A percentile compares a stretch with the other conserved stretches of the same genome.
Evolutionary conservation across 2,113 vertebrate genomes (phyloP).

Genomic region (Apteryx owenii): DNA sequence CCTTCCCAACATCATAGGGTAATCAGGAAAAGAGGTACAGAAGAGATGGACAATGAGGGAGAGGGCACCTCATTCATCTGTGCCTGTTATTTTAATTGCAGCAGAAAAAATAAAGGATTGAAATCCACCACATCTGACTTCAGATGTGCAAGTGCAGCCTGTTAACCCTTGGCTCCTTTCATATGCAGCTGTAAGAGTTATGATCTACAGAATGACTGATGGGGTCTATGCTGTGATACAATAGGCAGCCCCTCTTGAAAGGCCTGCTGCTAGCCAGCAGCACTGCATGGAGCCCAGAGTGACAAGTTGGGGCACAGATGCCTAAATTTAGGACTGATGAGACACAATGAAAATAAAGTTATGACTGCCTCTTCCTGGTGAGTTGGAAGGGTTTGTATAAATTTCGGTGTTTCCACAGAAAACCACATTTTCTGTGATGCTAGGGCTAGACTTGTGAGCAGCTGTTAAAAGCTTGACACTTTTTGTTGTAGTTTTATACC

Average conservation of each 20-base stretch:
- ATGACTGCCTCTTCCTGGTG: neutral
- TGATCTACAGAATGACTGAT: neutral
- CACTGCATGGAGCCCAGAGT: neutral
- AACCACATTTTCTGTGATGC: neutral
- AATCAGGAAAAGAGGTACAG: neutral
- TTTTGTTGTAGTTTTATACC: neutral
- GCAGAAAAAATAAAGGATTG: neutral
- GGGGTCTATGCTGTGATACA: neutral
- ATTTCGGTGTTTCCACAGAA: neutral
- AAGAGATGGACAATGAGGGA: neutral
- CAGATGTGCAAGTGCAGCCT: neutral
- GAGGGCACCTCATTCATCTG: neutral
- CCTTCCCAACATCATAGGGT: neutral
- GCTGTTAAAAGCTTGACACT: neutral
- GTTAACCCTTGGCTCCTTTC: rapidly evolving
- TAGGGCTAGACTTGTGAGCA: neutral
- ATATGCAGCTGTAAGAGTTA: neutral
- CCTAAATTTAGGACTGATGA: neutral
- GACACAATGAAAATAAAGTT: neutral
- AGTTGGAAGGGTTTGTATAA: neutral
- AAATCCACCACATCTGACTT: neutral
- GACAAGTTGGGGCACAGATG: neutral
- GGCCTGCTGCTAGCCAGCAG: neutral
- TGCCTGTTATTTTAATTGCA: neutral
- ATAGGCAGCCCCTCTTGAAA: neutral